Conservation (phyloP, 2,113 vertebrate species). For the Bucco capensis region DNA sequence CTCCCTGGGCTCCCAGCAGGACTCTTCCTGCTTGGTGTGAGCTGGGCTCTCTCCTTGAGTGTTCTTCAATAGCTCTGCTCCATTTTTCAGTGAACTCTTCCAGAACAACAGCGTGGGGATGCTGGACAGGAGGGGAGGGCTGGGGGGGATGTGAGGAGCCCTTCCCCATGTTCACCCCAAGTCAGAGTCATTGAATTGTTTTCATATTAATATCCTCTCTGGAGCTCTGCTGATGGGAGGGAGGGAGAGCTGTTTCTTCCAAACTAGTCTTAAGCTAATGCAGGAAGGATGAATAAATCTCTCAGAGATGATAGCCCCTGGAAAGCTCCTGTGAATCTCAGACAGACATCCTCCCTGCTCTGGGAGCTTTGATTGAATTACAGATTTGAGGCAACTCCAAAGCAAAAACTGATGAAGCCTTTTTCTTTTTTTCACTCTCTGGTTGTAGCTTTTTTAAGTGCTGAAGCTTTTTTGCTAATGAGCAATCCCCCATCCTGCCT, state of each 20-base stretch:
- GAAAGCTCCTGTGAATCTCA: constrained; percentile 58
- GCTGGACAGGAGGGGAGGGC: not conserved
- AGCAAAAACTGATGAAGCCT: constrained; percentile 63
- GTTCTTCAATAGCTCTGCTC: not conserved
- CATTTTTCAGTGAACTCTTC: not conserved
- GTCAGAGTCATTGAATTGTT: constrained; percentile 40
- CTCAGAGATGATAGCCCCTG: constrained; percentile 58
- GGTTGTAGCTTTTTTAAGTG: not conserved
- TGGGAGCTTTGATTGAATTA: constrained; percentile 63
- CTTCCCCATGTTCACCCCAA: not conserved
- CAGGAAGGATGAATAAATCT: constrained; percentile 67
- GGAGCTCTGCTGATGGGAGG: constrained; percentile 26
- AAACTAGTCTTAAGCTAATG: constrained; percentile 60
- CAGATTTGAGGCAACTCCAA: constrained; percentile 60
- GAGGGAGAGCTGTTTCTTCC: constrained; percentile 32
- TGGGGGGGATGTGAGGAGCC: not conserved
- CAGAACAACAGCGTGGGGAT: not conserved
- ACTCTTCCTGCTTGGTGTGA: too few species aligned
- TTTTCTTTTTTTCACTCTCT: constrained; percentile 20
- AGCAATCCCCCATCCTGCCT: not conserved
- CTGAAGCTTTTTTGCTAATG: constrained; percentile 33
- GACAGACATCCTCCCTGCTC: constrained; percentile 47
- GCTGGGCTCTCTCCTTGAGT: not conserved
- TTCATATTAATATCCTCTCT: constrained; percentile 50
- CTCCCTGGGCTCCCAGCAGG: not conserved